Evolutionary conservation across 2,797 vertebrate genomes (phyloP), one percentile per base, ranked within the genome.

Genomic region (Toxotes lorentzi): DNA sequence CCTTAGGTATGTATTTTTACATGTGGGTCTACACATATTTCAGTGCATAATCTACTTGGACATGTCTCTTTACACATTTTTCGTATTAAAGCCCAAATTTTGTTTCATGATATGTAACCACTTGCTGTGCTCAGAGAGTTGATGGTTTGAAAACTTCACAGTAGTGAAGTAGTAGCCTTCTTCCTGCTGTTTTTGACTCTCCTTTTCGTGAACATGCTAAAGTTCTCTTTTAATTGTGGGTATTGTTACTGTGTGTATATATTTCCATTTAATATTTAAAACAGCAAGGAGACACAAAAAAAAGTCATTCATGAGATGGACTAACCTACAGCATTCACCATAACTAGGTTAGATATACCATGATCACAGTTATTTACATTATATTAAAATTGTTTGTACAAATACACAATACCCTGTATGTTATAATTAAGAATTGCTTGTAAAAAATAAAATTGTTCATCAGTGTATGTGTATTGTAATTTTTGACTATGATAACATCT

Each of bases 231-330:
- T 27, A 64, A 50, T 53, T 65, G 19, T 72, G 27, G 11, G 16
- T 54, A 17, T 62, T 54, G 30, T 12, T 61, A 27, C 9, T 83
- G 21, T 67, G 43, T 85, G 68, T 88, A 74, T 50, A 70, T 83
- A 59, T 76, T 70, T 38, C 47, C 27, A 76, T 38, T 30, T 66
- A 53, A 3, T 91, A 86, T 84, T 89, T 90, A 89, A 90, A 87
- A 79, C 14, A 66, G 4, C 12, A 30, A 57, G 3, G 8, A 53
- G 0, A 45, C 13, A 70, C 27, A 56, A 53, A 69, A 53, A 69
- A 0, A 41, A 12, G 70, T 27, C 2, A 30, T 48, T 4, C 53
- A 24, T 65, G 51, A 35, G 9, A 70, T 35, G 6, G 16, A 58
- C 38, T 65, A 40, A 73, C 67, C 54, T 23, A 58, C 7, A 53